Evolutionary conservation across 1,140 invertebrate species (phyloP).

Genomic region (Drosophila melanica): DNA sequence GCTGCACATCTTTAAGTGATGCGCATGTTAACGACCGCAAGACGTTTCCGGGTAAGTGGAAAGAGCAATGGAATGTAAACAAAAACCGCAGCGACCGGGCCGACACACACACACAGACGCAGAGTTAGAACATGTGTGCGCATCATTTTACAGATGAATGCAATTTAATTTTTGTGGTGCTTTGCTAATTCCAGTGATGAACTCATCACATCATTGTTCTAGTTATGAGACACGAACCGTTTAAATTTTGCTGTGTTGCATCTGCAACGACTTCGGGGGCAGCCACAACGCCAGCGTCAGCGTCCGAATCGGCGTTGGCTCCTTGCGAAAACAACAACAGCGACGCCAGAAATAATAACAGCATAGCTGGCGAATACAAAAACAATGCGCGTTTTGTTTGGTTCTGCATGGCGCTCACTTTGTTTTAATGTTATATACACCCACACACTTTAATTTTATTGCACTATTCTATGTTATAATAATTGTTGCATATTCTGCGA

Average conservation of each 20-base stretch:
- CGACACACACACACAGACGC: not conserved
- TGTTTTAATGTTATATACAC: constrained; percentile 6
- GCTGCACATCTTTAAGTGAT: constrained; percentile 10
- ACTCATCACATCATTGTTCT: constrained; percentile 55
- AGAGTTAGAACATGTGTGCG: constrained; percentile 8
- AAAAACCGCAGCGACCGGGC: constrained; percentile 27
- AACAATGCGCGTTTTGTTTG: constrained; percentile 48
- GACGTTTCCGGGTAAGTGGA: constrained; percentile 7
- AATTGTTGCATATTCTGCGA: constrained; percentile 40
- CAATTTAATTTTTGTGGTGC: constrained; percentile 43
- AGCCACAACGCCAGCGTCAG: constrained; percentile 20
- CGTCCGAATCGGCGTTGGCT: constrained; percentile 32
- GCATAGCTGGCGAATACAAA: constrained; percentile 22
- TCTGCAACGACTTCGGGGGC: constrained; percentile 29
- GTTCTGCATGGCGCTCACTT: constrained; percentile 31
- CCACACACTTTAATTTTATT: constrained; percentile 10
- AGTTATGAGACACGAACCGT: constrained; percentile 51
- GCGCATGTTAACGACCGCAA: constrained; percentile 41
- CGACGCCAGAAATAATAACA: constrained; percentile 46
- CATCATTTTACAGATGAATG: constrained; percentile 23
- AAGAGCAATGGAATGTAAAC: constrained; percentile 45
- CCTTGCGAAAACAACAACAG: constrained; percentile 56
- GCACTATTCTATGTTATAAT: constrained; percentile 21
- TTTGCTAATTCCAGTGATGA: constrained; percentile 59
- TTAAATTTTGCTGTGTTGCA: constrained; percentile 47